These are phyloP conservation scores for Sphecodes monilicornis DNA, from an alignment of 2,888 invertebrate genomes.

Conservation along the genomic window DNA sequence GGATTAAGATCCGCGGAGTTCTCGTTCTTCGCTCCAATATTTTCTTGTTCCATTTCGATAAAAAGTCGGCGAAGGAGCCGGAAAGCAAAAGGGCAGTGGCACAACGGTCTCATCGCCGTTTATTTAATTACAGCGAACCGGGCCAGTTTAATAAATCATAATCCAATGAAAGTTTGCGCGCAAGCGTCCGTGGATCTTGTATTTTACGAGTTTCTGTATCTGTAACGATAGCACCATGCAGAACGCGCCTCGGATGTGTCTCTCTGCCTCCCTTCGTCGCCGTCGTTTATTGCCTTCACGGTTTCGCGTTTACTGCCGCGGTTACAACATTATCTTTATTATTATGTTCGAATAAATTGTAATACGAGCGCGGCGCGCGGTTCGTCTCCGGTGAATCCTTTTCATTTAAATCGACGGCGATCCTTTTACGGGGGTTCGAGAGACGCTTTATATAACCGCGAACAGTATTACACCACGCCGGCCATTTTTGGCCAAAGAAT, in stretches of 20 bases:
- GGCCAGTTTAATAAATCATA: slow-evolving; percentile 27
- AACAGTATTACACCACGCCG: slow-evolving; percentile 55
- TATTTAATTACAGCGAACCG: slow-evolving; percentile 9
- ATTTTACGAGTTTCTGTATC: slow-evolving; percentile 19
- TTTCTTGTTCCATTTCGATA: background rate
- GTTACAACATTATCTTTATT: slow-evolving; percentile 40
- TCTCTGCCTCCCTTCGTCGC: background rate
- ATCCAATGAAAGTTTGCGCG: slow-evolving; percentile 20
- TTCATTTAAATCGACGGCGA: slow-evolving; percentile 69
- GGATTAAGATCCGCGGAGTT: too few species aligned
- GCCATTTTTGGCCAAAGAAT: slow-evolving; percentile 65
- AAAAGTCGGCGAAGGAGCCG: background rate
- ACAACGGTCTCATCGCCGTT: background rate
- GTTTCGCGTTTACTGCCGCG: background rate
- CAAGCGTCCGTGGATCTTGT: slow-evolving; percentile 28
- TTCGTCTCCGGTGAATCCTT: slow-evolving; percentile 36
- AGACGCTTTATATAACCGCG: slow-evolving; percentile 64
- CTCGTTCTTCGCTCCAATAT: background rate
- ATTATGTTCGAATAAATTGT: slow-evolving; percentile 32
- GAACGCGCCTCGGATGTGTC: background rate
- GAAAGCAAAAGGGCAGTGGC: background rate
- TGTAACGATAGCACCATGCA: background rate
- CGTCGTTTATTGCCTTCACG: background rate
- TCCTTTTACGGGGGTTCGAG: slow-evolving; percentile 71
- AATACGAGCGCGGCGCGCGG: slow-evolving; percentile 5